phyloP scores from a whole-genome alignment of 2,113 vertebrate species.

The Podarcis cretensis region DNA sequence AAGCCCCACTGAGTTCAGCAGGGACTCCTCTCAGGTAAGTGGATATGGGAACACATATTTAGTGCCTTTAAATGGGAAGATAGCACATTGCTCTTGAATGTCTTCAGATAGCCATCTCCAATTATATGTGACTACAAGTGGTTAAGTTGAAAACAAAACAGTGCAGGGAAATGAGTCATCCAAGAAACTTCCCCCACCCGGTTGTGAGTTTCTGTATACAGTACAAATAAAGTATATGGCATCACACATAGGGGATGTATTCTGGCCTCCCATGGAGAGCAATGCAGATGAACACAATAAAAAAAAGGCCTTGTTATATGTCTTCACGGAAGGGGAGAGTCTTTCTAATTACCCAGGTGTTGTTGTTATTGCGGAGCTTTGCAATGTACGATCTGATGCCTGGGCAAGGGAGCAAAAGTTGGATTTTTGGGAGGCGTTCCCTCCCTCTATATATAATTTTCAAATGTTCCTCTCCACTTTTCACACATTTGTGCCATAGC shows the following conservation, averaged over 20 bases:
- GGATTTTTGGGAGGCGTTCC: constrained; percentile 63
- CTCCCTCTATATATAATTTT: constrained; percentile 31
- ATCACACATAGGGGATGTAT: not conserved
- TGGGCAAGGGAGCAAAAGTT: not conserved
- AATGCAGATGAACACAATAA: constrained; percentile 46
- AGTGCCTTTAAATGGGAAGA: not conserved
- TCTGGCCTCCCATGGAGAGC: rapidly evolving
- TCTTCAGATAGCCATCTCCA: rapidly evolving
- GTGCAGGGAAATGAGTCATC: not conserved
- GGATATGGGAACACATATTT: not conserved
- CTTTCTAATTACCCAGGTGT: constrained; percentile 66
- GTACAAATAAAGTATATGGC: not conserved
- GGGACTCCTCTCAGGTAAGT: not conserved
- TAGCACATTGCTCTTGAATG: not conserved
- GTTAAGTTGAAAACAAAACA: not conserved
- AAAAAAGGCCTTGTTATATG: constrained; percentile 39
- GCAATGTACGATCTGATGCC: constrained; percentile 66
- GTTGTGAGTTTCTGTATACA: constrained; percentile 1
- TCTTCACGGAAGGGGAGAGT: not conserved
- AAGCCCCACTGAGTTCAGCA: not conserved
- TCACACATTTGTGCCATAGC: not conserved
- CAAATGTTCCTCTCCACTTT: constrained; percentile 16
- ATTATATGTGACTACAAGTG: not conserved
- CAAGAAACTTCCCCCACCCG: not conserved
- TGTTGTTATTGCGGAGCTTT: constrained; percentile 50